Percentiles rank a stretch among this genome's conserved stretches.
These are phyloP conservation scores for Alca torda DNA, from an alignment of 2,797 vertebrate genomes.

Conservation along the genomic window DNA sequence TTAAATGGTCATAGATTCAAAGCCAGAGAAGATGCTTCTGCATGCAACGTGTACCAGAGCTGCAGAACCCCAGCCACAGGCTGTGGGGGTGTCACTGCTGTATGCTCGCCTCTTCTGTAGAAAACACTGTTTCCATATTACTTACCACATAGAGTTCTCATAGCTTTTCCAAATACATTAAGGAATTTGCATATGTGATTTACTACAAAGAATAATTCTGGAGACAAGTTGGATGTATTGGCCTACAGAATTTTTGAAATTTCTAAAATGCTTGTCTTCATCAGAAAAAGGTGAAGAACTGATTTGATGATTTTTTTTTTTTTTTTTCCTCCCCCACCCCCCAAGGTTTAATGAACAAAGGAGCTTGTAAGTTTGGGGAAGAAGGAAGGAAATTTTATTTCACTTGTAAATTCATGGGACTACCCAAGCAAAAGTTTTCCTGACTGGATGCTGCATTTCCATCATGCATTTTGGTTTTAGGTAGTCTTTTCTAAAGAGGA, in stretches of 20 bases:
- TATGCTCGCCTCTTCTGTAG: fast-evolving
- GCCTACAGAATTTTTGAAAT: not conserved
- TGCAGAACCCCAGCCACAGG: not conserved
- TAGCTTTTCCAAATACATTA: not conserved
- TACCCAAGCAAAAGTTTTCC: not conserved
- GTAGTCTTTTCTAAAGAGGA: not conserved
- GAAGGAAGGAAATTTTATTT: not conserved
- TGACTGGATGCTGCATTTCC: not conserved
- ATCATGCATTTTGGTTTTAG: not conserved
- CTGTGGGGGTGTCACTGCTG: not conserved
- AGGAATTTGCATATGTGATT: not conserved
- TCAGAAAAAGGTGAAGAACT: not conserved
- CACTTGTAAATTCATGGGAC: not conserved
- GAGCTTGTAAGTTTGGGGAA: not conserved
- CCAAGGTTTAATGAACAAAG: not conserved
- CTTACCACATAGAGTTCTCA: not conserved
- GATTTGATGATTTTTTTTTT: not conserved
- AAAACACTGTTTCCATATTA: not conserved
- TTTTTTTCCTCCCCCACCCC: fast-evolving
- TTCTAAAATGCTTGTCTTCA: not conserved
- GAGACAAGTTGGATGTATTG: not conserved
- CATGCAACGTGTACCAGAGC: fast-evolving
- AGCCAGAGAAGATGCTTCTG: not conserved
- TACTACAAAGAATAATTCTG: not conserved
- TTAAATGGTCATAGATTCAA: not conserved